phyloP scores from a whole-genome alignment of 1,140 invertebrate genomes.

The Drosophila simulans region DNA sequence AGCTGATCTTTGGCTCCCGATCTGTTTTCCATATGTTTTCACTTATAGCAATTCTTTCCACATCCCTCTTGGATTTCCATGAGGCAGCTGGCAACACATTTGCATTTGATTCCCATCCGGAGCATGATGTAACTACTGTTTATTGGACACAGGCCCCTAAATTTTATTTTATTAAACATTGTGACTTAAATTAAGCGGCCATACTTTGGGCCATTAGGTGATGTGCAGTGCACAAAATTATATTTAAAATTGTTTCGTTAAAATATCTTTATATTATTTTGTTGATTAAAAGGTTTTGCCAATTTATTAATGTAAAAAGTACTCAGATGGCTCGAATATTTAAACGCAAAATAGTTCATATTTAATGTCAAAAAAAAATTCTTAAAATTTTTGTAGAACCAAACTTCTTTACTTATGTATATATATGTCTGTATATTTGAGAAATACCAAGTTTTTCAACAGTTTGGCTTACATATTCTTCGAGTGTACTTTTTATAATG shows the following conservation, averaged over 20 bases:
- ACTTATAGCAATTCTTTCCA: constrained; percentile 60
- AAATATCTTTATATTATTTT: too few relatives aligned
- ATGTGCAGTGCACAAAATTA: constrained; percentile 1
- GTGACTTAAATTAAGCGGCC: constrained; percentile 61
- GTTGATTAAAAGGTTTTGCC: too few relatives aligned
- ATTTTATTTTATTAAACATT: constrained; percentile 53
- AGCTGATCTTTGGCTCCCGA: constrained; percentile 24
- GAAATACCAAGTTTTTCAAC: too few relatives aligned
- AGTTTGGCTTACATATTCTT: too few relatives aligned
- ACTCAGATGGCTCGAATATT: too few relatives aligned
- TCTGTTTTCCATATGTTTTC: constrained; percentile 65
- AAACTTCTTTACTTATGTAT: too few relatives aligned
- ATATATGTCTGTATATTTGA: too few relatives aligned
- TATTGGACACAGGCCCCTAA: not conserved
- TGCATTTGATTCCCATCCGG: constrained; percentile 8
- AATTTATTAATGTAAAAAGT: too few relatives aligned
- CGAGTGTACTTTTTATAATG: not conserved
- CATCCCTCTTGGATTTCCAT: constrained; percentile 1
- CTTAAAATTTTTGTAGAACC: too few relatives aligned
- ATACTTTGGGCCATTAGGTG: constrained; percentile 54
- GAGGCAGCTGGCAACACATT: constrained; percentile 22
- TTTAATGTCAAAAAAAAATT: too few relatives aligned
- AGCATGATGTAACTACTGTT: not conserved
- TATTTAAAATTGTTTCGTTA: too few relatives aligned
- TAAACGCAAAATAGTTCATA: too few relatives aligned